A percentile compares a stretch with the other conserved stretches of the same genome.
Conservation (phyloP, 35 echinoderm and acorn worm species). For the Apostichopus californicus region DNA sequence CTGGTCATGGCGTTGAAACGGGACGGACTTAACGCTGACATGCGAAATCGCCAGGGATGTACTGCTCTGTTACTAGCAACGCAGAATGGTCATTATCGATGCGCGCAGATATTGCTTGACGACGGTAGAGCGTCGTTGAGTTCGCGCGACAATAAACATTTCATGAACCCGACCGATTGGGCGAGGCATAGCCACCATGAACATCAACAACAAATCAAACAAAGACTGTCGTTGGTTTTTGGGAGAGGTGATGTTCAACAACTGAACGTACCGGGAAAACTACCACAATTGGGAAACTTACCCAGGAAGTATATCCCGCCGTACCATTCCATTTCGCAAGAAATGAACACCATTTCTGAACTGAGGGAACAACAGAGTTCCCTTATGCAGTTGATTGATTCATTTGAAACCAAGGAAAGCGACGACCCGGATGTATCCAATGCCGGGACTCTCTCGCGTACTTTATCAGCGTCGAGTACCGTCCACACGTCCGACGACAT, state of each 20-base stretch:
- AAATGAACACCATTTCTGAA: constrained; percentile 46
- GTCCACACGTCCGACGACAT: constrained; percentile 5
- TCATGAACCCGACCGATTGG: constrained; percentile 96
- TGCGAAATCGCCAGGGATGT: constrained; percentile 84
- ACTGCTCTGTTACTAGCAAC: constrained; percentile 93
- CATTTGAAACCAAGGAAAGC: constrained; percentile 62
- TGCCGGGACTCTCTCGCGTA: background rate
- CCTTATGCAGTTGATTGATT: constrained; percentile 63
- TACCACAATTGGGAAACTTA: background rate
- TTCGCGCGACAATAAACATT: constrained; percentile 87
- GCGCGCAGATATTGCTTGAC: constrained; percentile 80
- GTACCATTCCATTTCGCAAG: constrained; percentile 49
- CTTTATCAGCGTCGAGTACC: constrained; percentile 6
- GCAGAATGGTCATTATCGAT: constrained; percentile 86
- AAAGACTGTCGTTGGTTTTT: background rate
- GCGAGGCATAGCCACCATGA: constrained; percentile 75
- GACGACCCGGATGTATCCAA: constrained; percentile 14
- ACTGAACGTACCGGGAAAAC: background rate
- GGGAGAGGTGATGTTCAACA: constrained; percentile 20
- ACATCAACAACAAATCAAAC: constrained; percentile 63
- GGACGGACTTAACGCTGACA: constrained; percentile 73
- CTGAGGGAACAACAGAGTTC: constrained; percentile 57
- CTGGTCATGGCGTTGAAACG: constrained; percentile 63
- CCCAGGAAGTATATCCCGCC: constrained; percentile 66
- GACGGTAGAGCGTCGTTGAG: constrained; percentile 80